phyloP scores from a whole-genome alignment of 2,797 vertebrate genomes.

The Luscinia megarhynchos region DNA sequence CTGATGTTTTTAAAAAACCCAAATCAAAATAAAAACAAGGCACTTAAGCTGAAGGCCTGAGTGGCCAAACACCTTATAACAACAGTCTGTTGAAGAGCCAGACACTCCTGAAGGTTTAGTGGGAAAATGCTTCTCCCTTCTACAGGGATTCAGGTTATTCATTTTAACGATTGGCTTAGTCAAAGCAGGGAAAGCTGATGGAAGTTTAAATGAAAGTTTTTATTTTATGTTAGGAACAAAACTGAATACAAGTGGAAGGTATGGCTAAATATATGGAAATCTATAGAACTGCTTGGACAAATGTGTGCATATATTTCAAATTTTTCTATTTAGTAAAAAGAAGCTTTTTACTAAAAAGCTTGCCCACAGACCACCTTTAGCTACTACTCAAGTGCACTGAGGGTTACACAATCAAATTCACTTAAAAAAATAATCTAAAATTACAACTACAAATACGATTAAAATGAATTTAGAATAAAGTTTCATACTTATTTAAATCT shows the following conservation, averaged over 20 bases:
- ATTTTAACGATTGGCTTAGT: not conserved
- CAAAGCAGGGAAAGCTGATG: not conserved
- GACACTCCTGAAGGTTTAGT: not conserved
- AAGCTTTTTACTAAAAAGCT: not conserved
- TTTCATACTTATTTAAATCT: not conserved
- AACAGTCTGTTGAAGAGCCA: not conserved
- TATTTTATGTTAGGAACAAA: not conserved
- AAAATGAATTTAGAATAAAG: not conserved
- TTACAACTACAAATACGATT: not conserved
- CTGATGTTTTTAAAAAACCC: not conserved
- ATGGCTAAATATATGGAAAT: not conserved
- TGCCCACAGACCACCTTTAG: not conserved
- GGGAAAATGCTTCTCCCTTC: not conserved
- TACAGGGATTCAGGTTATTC: not conserved
- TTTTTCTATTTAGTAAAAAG: not conserved
- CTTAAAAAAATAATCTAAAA: not conserved
- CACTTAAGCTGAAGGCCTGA: not conserved
- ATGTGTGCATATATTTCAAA: not conserved
- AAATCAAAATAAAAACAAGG: not conserved
- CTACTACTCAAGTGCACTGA: not conserved
- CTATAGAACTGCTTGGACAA: not conserved
- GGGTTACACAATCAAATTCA: not conserved
- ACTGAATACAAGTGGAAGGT: not conserved
- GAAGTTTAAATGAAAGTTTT: not conserved
- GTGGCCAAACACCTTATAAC: not conserved